phyloP scores from a whole-genome alignment of 2,888 invertebrate genomes.

The Lamellibrachia columna region DNA sequence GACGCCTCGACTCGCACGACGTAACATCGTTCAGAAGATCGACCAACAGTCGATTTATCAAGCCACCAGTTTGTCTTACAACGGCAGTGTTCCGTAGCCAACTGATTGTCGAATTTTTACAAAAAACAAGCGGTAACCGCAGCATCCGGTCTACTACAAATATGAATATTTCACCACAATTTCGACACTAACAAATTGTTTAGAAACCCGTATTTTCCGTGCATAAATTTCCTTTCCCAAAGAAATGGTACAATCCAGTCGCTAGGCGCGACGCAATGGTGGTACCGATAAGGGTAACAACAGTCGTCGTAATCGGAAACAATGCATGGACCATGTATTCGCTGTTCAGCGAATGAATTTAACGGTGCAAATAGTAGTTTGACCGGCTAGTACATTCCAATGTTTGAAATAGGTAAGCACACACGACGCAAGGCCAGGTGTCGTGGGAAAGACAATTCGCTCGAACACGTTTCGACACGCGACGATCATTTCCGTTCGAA shows the following conservation, averaged over 20 bases:
- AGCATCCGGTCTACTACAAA: not conserved
- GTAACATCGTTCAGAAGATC: not conserved
- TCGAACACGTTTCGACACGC: not conserved
- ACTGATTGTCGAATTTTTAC: not conserved
- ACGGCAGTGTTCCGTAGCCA: not conserved
- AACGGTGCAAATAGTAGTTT: not conserved
- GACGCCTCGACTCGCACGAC: not conserved
- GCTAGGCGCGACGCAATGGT: not conserved
- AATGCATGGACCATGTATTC: not conserved
- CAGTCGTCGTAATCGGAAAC: not conserved
- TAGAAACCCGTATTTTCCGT: constrained; percentile 5
- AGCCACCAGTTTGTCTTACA: not conserved
- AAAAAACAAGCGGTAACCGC: not conserved
- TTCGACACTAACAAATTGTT: not conserved
- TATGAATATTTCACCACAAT: not conserved
- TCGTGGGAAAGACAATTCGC: constrained; percentile 1
- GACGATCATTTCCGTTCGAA: not conserved
- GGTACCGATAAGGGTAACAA: not conserved
- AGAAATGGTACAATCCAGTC: not conserved
- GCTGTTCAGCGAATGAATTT: not conserved
- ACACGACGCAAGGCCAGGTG: not conserved
- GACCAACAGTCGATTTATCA: not conserved
- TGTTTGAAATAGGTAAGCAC: not conserved
- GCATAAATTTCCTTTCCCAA: not conserved
- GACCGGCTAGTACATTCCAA: not conserved